Evolutionary conservation across 1,140 invertebrate species (phyloP), one percentile per base, ranked within the genome.

Genomic region (Bombus affinis): DNA sequence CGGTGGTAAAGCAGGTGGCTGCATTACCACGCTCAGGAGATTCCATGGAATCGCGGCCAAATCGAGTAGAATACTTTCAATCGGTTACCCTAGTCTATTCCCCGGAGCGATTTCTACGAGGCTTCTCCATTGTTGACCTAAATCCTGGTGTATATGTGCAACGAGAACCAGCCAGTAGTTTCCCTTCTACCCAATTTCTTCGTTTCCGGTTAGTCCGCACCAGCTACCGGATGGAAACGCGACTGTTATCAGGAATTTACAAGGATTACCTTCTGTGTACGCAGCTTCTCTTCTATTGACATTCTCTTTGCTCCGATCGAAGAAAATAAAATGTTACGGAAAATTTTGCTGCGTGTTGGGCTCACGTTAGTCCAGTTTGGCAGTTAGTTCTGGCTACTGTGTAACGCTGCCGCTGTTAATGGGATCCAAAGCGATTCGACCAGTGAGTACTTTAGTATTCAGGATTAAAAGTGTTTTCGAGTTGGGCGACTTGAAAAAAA

Each of bases 31-130:
- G 85, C 76, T 87, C 77, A 70, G 76, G 68, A 87, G 81, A 89
- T 78, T 87, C 85, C 88, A 39, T 74, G 74, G 74, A 87, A 86
- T 86, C 75, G 81, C 79, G 74, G 85, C 85, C 81, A 89, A 90
- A 89, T 89, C 87, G 85, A 84, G 81, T 78, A 75, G 84, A 89
- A 89, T 89, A 90, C 89, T 89, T 90, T 87, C 89, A 57, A 90
- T 90, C 86, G 88, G 81, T 89, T 79, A 74, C 75, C 77, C 32
- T 71, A 59, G 62, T 83, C 81, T 81, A 83, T 87, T 86, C 88
- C 71, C 75, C 80, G 65, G 47, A 77, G 83, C 86, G 75, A 81
- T 87, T 75, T 89, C 85, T 71, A 89, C 85, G 81, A 76, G 78
- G 85, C 65, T 62, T 83, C 88, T 74, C 77, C 84, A 86, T 79